Percentiles rank a stretch among this genome's conserved stretches.
phyloP scores from a whole-genome alignment of 2,797 vertebrate genomes.

The Squalus acanthias region DNA sequence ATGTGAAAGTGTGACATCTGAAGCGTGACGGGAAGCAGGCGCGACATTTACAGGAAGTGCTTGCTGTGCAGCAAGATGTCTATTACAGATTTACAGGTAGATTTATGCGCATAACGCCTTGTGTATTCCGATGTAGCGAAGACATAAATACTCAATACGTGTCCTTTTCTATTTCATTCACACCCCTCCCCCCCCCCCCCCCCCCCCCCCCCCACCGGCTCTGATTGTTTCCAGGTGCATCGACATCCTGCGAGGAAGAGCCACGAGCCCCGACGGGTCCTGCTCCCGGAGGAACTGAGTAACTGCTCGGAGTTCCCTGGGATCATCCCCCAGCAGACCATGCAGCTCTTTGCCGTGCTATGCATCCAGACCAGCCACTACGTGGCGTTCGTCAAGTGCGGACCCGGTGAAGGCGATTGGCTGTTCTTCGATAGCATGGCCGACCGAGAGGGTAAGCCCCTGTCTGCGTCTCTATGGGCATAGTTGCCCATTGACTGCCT shows the following conservation, averaged over 20 bases:
- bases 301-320: slow-evolving; percentile 43
- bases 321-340: slow-evolving; percentile 55
- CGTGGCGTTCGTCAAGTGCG: slow-evolving; percentile 70
- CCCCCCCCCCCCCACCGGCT: background rate
- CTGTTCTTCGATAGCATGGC: slow-evolving; percentile 83
- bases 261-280: slow-evolving; percentile 55
- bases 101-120: too few species aligned
- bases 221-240: slow-evolving; percentile 59
- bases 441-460: slow-evolving; percentile 65
- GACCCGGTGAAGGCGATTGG: slow-evolving; percentile 60
- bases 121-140: too few species aligned
- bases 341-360: slow-evolving; percentile 71
- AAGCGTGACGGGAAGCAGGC: background rate
- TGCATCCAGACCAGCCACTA: slow-evolving; percentile 81
- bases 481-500: background rate
- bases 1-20: too few species aligned
- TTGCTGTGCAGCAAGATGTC: too few species aligned
- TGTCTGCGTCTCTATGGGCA: too few species aligned
- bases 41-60: background rate
- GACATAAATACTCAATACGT: too few species aligned
- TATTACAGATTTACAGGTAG: too few species aligned
- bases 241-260: slow-evolving; percentile 59
- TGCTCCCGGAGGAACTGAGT: slow-evolving; percentile 47
- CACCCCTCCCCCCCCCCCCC: too few species aligned
- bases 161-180: too few species aligned